Evolutionary conservation across 1,140 invertebrate genomes (phyloP), one percentile per base, ranked within the genome.

Genomic region (Macrobrachium rosenbergii): DNA sequence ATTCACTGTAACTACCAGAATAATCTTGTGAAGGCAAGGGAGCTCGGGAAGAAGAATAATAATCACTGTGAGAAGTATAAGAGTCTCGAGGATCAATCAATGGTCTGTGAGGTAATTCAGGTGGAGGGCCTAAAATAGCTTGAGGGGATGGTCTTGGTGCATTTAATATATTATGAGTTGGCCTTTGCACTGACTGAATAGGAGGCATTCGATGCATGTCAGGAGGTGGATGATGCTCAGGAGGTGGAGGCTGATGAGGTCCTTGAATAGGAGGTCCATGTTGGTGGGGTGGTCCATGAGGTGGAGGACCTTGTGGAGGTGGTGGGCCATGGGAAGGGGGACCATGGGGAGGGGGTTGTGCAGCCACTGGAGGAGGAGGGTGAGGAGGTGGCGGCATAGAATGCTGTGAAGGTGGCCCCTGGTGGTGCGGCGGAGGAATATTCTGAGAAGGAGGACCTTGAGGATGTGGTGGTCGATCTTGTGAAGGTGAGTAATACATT

Each of bases 401-500:
- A 43, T 69, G 52, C 19, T 76, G 67, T 21, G 43, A 43, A 14
- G 82, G 73, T 76, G 82, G 83, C 67, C 73, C 73, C 16, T 63
- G 75, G 60, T 84, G 83, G 14, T 60, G 72, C 37, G 82, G 82
- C 21, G 82, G 82, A 10, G 76, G 37, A 59, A 45, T 58, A 43
- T 52, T 23, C 16, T 72, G 83, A 2, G 62, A 62, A 16, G 60
- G 83, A 58, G 83, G 75, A 43, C 83, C 62, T 7, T 84, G 83
- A 1, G 76, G 82, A 59, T 84, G 82, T 45, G 82, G 82, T 63
- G 59, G 60, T 17, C 62, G n/a, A 21, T 84, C 82, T 7, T 84
- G 82, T 37, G 28, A 37, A 0, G 82, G 73, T 63, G 72, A 62
- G 23, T 12, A 73, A 16, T 77, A 75, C 10, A 43, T 37, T 28